Base-by-base conservation (phyloP, 1,140 invertebrate species). In the Zaprionus kolodkinae region DNA sequence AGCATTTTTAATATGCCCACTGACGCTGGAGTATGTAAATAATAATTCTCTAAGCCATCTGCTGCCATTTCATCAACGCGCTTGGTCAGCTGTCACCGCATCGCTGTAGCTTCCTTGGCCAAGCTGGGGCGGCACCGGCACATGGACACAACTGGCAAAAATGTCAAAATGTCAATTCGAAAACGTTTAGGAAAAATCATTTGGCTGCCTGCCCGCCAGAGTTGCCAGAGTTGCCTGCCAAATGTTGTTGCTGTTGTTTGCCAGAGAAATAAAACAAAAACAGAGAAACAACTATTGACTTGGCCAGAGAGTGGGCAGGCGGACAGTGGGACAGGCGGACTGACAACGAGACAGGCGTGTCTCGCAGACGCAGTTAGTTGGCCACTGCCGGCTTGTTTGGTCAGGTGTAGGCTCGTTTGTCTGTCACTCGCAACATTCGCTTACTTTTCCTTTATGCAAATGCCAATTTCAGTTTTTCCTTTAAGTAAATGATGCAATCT, bases 121-220 rank as follows among this genome's bases (percentile, higher is more conserved):
- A 52, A 69, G 68, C 65, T 30, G 33, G 27, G 57, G 56, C 65
- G 55, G 55, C 40, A 21, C 45, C 36, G 59, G 25, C 73, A 45
- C 40, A 45, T 15, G 40, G 40, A 45, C n/a, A 45, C 40, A 71
- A 57, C 72, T 84, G 77, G 74, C 71, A 76, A 84, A 79, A 88
- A 87, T 84, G 84, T 88, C 84, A 84, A 87, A 87, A 88, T 87
- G 84, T 87, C 84, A 87, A 87, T 87, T 88, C 57, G 65, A 88
- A 87, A 87, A 80, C 84, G 84, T 88, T 87, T 87, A 84, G 84
- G 67, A 73, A 62, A 76, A 81, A 76, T 72, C 72, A 38, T 73
- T 66, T 73, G 62, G 60, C 60, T 69, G 75, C 63, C 54, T 43
- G 56, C 48, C 64, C 62, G 68, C 40, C 33, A 70, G 33, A 50